Evolutionary conservation across 1,140 invertebrate genomes (phyloP).

Genomic region (Onthophagus taurus): DNA sequence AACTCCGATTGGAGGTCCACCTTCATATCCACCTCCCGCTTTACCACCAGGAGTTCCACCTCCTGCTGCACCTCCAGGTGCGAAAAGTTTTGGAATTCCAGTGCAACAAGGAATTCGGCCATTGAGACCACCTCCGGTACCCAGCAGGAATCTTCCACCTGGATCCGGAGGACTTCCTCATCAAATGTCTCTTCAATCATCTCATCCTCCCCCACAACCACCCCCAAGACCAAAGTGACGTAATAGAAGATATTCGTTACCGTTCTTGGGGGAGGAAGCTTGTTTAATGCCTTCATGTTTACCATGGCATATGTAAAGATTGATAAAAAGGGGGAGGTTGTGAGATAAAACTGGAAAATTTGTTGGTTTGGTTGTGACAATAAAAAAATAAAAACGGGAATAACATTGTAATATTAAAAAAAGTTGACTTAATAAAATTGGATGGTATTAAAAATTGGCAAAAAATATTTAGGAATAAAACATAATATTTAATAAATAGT

Average conservation of each 20-base stretch:
- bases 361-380: too few species aligned
- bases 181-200: too few species aligned
- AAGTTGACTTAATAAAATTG: too few species aligned
- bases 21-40: constrained; percentile 33
- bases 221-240: constrained; percentile 34
- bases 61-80: constrained; percentile 30
- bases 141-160: constrained; percentile 24
- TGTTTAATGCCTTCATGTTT: constrained; percentile 31
- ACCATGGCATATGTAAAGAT: too few species aligned
- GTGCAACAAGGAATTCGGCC: constrained; percentile 17
- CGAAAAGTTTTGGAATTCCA: constrained; percentile 16
- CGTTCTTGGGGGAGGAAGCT: constrained; percentile 26
- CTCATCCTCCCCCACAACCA: constrained; percentile 25
- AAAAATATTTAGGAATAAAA: too few species aligned
- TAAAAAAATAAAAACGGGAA: too few species aligned
- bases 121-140: constrained; percentile 28
- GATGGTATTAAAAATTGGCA: too few species aligned
- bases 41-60: constrained; percentile 32
- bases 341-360: too few species aligned
- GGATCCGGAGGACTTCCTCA: too few species aligned
- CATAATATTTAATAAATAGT: too few species aligned
- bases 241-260: constrained; percentile 26
- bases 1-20: constrained; percentile 32
- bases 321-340: too few species aligned
- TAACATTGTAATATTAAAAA: too few species aligned